Percentiles rank a stretch among this genome's conserved stretches.
phyloP scores from a whole-genome alignment of 2,888 invertebrate genomes.

The Zhengitettix transpicula region DNA sequence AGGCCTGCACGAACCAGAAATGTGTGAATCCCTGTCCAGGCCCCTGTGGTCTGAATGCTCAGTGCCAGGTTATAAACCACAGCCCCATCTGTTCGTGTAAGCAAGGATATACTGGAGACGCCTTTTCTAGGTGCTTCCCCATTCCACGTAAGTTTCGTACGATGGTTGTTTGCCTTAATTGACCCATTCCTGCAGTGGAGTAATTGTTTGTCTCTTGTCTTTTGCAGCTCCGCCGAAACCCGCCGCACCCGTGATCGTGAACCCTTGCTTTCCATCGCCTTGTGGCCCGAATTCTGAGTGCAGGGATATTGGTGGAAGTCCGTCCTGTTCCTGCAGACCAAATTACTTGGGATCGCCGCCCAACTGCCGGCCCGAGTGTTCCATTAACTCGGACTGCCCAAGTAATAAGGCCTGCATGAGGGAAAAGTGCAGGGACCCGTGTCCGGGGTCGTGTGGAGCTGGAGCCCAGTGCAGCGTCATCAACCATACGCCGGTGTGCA shows the following conservation, averaged over 20 bases:
- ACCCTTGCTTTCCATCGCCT: conserved; percentile 39
- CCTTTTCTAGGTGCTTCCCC: conserved; percentile 24
- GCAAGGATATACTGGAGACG: conserved; percentile 26
- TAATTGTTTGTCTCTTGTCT: background rate
- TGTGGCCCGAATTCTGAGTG: conserved; percentile 57
- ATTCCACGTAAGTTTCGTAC: conserved; percentile 13
- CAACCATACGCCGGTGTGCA: conserved; percentile 61
- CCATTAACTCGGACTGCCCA: conserved; percentile 54
- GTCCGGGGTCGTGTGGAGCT: conserved; percentile 60
- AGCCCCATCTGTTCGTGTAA: conserved; percentile 33
- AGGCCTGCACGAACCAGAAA: conserved; percentile 29
- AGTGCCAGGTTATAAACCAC: conserved; percentile 34
- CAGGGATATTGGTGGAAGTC: conserved; percentile 12
- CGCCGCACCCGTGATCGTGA: conserved; percentile 17
- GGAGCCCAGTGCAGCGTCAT: conserved; percentile 55
- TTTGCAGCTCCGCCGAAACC: conserved; percentile 12
- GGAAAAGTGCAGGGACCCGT: conserved; percentile 58
- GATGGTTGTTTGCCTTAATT: background rate
- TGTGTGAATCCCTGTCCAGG: conserved; percentile 33
- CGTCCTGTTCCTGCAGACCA: conserved; percentile 25
- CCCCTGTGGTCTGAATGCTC: conserved; percentile 33
- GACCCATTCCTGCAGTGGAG: background rate
- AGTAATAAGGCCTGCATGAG: conserved; percentile 56
- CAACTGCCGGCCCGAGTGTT: conserved; percentile 53
- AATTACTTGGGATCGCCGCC: conserved; percentile 27